Percentiles rank a stretch among this genome's conserved stretches.
These are phyloP conservation scores for Bacillus rossius DNA, from an alignment of 1,140 invertebrate genomes.

Conservation along the genomic window DNA sequence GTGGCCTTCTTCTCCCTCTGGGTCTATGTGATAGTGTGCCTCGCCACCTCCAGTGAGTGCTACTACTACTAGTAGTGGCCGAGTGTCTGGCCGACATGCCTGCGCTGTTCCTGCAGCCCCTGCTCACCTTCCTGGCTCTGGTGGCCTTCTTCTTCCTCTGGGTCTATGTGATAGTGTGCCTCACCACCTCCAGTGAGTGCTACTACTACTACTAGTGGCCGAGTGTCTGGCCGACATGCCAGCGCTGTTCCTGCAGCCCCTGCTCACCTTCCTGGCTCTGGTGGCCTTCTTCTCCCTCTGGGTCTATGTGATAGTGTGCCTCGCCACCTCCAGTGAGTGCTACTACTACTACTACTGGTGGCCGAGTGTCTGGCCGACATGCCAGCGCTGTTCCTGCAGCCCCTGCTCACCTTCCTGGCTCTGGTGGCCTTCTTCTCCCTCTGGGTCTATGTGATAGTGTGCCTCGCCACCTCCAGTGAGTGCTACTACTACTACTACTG, in stretches of 20 bases:
- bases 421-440: conserved; percentile 74
- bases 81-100: conserved; percentile 79
- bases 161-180: conserved; percentile 67
- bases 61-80: too few relatives aligned
- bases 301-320: conserved; percentile 67
- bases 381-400: conserved; percentile 82
- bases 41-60: conserved; percentile 66
- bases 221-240: conserved; percentile 79
- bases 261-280: conserved; percentile 77
- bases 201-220: too few relatives aligned
- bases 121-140: conserved; percentile 77
- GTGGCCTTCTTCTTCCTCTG: conserved; percentile 79
- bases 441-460: conserved; percentile 76
- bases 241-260: conserved; percentile 78
- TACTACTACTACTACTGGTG: too few relatives aligned
- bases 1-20: conserved; percentile 79
- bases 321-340: conserved; percentile 66
- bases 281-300: conserved; percentile 79
- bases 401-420: conserved; percentile 76
- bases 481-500: too few relatives aligned
- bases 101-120: conserved; percentile 78
- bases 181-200: conserved; percentile 66
- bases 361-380: too few relatives aligned
- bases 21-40: conserved; percentile 67
- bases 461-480: conserved; percentile 65